These are phyloP conservation scores for Misgurnus mizolepis DNA, from an alignment of 2,113 vertebrate genomes.

Conservation along the genomic window DNA sequence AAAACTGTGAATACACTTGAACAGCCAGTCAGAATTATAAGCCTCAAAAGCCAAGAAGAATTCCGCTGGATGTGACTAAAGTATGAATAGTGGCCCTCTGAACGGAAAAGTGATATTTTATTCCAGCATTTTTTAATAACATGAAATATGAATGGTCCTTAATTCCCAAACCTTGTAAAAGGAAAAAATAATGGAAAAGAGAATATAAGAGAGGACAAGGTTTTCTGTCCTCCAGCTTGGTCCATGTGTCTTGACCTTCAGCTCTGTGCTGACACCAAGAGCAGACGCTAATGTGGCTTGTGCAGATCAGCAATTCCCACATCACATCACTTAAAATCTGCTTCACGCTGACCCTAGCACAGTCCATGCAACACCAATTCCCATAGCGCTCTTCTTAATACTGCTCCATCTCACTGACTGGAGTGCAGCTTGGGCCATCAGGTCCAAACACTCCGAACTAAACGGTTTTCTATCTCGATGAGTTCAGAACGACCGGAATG, in stretches of 20 bases:
- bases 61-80: too few relatives aligned
- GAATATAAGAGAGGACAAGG: neutral
- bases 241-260: constrained; percentile 46
- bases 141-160: too few relatives aligned
- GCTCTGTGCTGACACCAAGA: constrained; percentile 17
- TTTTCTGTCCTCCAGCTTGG: constrained; percentile 12
- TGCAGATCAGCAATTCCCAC: constrained; percentile 48
- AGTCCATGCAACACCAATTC: constrained; percentile 25
- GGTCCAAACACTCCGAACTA: constrained; percentile 35
- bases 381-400: constrained; percentile 33
- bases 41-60: too few relatives aligned
- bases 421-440: constrained; percentile 15
- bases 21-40: too few relatives aligned
- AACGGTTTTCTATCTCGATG: constrained; percentile 26
- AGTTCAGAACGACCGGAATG: constrained; percentile 3
- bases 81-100: too few relatives aligned
- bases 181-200: neutral
- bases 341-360: constrained; percentile 53
- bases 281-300: constrained; percentile 41
- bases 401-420: constrained; percentile 44
- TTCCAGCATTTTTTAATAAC: too few relatives aligned
- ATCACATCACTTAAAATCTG: constrained; percentile 47
- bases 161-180: too few relatives aligned
- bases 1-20: too few relatives aligned
- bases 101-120: too few relatives aligned